Percentiles rank a stretch among this genome's conserved stretches.
These are phyloP conservation scores for Turnix velox DNA, from an alignment of 2,113 vertebrate species.

Conservation along the genomic window DNA sequence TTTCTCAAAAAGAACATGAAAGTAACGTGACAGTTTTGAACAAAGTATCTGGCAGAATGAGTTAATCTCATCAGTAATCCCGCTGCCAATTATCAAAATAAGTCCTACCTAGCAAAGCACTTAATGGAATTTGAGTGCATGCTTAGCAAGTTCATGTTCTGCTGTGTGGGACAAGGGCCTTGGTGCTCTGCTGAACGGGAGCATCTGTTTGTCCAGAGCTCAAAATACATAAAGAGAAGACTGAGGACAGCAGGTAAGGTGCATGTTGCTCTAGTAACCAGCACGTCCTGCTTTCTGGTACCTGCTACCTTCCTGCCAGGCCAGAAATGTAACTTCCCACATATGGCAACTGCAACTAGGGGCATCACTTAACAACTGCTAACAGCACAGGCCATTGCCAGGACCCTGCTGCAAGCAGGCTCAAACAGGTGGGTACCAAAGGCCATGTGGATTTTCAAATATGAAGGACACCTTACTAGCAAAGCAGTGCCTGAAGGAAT, in stretches of 20 bases:
- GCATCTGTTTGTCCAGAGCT: background rate
- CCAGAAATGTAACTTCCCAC: background rate
- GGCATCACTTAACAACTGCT: background rate
- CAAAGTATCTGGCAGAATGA: background rate
- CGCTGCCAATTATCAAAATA: background rate
- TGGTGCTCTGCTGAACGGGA: background rate
- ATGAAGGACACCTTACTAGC: background rate
- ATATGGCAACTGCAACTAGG: accelerated
- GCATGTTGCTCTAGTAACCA: background rate
- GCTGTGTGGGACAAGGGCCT: background rate
- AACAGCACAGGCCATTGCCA: accelerated
- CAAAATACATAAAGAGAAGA: background rate
- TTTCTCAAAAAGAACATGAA: background rate
- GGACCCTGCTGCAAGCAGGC: background rate
- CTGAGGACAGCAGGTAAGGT: background rate
- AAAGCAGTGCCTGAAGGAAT: background rate
- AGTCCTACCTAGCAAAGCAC: background rate
- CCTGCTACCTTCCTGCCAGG: background rate
- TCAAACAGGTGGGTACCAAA: background rate
- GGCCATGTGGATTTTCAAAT: accelerated
- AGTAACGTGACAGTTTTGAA: background rate
- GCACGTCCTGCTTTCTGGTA: background rate
- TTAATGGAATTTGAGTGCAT: background rate
- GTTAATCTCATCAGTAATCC: background rate
- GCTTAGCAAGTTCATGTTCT: background rate